phyloP scores from a whole-genome alignment of 1,140 invertebrate genomes.

The Lordiphosa collinella region DNA sequence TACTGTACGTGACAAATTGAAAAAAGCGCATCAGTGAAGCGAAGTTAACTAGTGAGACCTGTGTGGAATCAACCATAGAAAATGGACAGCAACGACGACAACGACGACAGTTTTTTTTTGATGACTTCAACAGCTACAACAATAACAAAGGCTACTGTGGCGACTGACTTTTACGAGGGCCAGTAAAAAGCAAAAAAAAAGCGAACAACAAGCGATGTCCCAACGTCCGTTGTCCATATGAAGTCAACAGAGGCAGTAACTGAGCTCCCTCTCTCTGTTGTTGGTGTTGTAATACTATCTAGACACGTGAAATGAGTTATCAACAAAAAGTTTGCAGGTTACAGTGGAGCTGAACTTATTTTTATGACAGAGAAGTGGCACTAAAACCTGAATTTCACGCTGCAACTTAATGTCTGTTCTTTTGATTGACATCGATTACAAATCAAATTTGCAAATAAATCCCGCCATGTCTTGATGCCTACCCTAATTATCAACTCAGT shows the following conservation, averaged over 20 bases:
- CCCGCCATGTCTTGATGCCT: no score
- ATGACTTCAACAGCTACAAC: slow-evolving; percentile 56
- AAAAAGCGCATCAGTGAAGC: slow-evolving; percentile 77
- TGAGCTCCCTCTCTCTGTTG: background rate
- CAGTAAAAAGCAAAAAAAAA: slow-evolving; percentile 42
- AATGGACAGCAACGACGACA: slow-evolving; percentile 62
- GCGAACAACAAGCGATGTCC: slow-evolving; percentile 27
- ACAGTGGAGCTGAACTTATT: slow-evolving; percentile 32
- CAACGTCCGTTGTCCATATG: slow-evolving; percentile 12
- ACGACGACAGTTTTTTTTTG: slow-evolving; percentile 52
- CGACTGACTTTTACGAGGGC: slow-evolving; percentile 55
- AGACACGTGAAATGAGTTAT: slow-evolving; percentile 75
- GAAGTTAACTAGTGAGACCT: slow-evolving; percentile 76
- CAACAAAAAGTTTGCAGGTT: slow-evolving; percentile 24
- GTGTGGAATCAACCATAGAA: slow-evolving; percentile 75
- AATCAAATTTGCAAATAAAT: no score
- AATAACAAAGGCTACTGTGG: slow-evolving; percentile 52
- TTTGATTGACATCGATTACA: no score
- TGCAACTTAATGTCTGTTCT: no score
- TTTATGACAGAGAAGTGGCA: background rate
- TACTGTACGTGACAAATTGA: slow-evolving; percentile 78
- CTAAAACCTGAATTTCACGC: no score
- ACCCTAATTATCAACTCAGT: no score
- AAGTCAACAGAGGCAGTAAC: slow-evolving; percentile 17
- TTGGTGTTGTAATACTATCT: slow-evolving; percentile 61